Evolutionary conservation across 2,113 vertebrate species (phyloP), one percentile per base, ranked within the genome.

Genomic region (Saguinus midas): DNA sequence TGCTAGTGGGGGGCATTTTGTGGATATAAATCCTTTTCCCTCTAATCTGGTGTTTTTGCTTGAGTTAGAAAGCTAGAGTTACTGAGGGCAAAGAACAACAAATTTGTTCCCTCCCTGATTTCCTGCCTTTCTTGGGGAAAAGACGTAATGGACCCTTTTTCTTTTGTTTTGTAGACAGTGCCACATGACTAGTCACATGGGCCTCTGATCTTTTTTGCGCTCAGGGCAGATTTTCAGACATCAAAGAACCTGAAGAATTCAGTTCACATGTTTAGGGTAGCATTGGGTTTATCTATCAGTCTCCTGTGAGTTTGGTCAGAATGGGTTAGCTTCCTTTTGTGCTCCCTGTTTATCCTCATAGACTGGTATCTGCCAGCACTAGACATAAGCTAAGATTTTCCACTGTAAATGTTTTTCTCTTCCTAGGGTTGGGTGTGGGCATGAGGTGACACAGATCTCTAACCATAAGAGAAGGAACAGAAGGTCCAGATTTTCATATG

Each of bases 51-150:
- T 87, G 64, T 43, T 61, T 35, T 85, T 66, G 52, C 29, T 52
- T 81, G 64, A 84, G 57, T 85, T 68, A 66, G 52, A 76, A 84
- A 90, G 21, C 79, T 52, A 68, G 45, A 66, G 52, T 66, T 32
- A 66, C 13, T 57, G 48, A 58, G 12, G 14, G 17, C 64, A 45
- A 73, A 87, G 64, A 81, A 87, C 43, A 87, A 21, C n/a, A 73
- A 70, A 43, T 43, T 21, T 50, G 40, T 27, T n/a, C 57, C 35
- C 21, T 84, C 45, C 20, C n/a, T 55, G 16, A 5, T 76, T 85
- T 50, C 81, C 40, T 70, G 72, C 72, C 12, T 73, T 73, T 80
- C 64, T 81, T 64, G 43, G n/a, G 89, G 43, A 9, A 18, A 64
- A 87, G n/a, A 21, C 45, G 52, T 73, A 81, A 64, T 43, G 27